A percentile compares a stretch with the other conserved stretches of the same genome.
phyloP scores from a whole-genome alignment of 2,888 invertebrate species.

The Diplazon laetatorius region DNA sequence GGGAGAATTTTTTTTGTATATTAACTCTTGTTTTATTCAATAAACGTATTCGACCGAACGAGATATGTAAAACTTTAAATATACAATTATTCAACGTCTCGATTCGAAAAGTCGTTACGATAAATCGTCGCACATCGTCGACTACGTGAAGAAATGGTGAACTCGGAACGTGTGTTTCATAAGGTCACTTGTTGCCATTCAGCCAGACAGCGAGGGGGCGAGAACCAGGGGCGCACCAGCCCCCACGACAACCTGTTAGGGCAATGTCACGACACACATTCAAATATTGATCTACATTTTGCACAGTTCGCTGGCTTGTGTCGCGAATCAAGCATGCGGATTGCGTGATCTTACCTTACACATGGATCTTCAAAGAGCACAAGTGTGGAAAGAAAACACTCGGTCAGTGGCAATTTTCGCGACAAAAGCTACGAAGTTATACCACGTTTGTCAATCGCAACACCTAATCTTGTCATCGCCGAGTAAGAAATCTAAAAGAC shows the following conservation, averaged over 20 bases:
- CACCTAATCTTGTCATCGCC: no score
- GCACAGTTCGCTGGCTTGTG: constrained; percentile 36
- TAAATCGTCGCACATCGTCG: constrained; percentile 41
- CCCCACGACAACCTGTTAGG: constrained; percentile 70
- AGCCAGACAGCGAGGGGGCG: constrained; percentile 39
- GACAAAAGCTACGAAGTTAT: neutral
- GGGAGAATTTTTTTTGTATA: no score
- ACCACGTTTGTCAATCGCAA: no score
- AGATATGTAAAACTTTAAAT: constrained; percentile 9
- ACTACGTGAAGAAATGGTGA: constrained; percentile 57
- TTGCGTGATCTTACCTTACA: constrained; percentile 21
- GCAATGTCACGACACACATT: constrained; percentile 68
- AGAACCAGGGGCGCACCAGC: constrained; percentile 33
- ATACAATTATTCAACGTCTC: constrained; percentile 12
- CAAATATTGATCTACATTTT: constrained; percentile 67
- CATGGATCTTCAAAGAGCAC: neutral
- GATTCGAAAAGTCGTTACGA: constrained; percentile 11
- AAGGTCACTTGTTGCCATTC: constrained; percentile 70
- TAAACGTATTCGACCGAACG: neutral
- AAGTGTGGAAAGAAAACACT: neutral
- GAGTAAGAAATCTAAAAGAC: no score
- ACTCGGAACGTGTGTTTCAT: constrained; percentile 55
- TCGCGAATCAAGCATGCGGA: constrained; percentile 6
- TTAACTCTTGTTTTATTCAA: neutral
- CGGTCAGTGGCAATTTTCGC: neutral